Percentiles rank a stretch among this genome's conserved stretches.
Evolutionary conservation across 2,888 invertebrate species (phyloP).

Genomic region (Tenthredo livida): DNA sequence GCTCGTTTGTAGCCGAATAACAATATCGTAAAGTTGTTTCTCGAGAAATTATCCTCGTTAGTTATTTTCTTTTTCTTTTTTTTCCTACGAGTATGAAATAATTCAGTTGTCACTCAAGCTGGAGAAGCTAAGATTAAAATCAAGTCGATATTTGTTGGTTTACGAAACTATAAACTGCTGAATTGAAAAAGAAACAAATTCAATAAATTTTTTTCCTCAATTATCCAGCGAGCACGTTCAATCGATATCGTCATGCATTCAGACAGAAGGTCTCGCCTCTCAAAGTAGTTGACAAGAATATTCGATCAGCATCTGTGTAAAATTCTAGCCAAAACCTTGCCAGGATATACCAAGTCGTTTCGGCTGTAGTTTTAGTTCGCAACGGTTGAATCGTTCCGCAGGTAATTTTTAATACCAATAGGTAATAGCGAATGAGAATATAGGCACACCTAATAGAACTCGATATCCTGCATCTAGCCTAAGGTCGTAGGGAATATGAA

Average conservation of each 20-base stretch:
- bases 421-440: neutral
- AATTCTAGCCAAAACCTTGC: slow-evolving; percentile 12
- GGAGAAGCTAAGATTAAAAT: neutral
- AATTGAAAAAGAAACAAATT: neutral
- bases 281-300: neutral
- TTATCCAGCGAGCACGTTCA: neutral
- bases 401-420: slow-evolving; percentile 1
- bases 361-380: slow-evolving; percentile 8
- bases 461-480: slow-evolving; percentile 24
- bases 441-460: neutral
- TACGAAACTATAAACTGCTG: neutral
- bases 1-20: slow-evolving; percentile 2
- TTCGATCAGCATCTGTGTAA: neutral
- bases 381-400: slow-evolving; percentile 34
- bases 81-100: neutral
- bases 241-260: slow-evolving; percentile 21
- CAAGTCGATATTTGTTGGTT: neutral
- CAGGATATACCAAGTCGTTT: neutral
- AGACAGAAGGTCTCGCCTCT: slow-evolving; percentile 27
- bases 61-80: neutral
- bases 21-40: neutral
- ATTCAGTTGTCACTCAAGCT: neutral
- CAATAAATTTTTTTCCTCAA: neutral
- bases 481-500: slow-evolving; percentile 50
- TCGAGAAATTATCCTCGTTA: neutral